Conservation (phyloP, 2,888 invertebrate genomes). For the Patella caerulea region DNA sequence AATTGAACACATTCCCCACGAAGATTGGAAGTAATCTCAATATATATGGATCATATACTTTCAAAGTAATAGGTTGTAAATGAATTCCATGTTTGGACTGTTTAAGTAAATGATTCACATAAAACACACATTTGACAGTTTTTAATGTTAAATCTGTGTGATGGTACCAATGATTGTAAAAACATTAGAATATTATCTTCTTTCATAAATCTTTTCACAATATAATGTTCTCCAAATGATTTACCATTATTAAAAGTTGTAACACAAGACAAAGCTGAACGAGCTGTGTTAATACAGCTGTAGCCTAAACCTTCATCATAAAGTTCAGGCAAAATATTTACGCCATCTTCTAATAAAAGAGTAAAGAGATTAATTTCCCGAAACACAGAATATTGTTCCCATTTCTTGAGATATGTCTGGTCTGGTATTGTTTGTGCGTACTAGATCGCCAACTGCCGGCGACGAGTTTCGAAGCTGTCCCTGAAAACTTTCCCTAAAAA, state of each 20-base stretch:
- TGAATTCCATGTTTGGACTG: conserved; percentile 30
- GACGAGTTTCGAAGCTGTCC: conserved; percentile 17
- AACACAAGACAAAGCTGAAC: conserved; percentile 12
- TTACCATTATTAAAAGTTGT: conserved; percentile 2
- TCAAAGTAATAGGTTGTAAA: conserved; percentile 12
- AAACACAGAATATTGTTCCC: conserved; percentile 23
- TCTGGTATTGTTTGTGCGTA: conserved; percentile 20
- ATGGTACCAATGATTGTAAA: conserved; percentile 27
- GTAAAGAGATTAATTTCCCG: conserved; percentile 20
- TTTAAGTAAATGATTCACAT: conserved; percentile 24
- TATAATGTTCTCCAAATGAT: conserved; percentile 17
- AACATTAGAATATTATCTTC: conserved; percentile 14
- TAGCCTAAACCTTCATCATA: conserved; percentile 23
- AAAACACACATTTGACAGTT: conserved; percentile 27
- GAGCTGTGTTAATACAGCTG: conserved; percentile 21
- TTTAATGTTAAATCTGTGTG: conserved; percentile 5
- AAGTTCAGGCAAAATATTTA: conserved; percentile 21
- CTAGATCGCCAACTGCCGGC: conserved; percentile 15
- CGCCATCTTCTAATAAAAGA: conserved; percentile 14
- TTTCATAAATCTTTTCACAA: conserved; percentile 36
- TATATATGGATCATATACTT: conserved; percentile 19
- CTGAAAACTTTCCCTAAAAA: conserved; percentile 20
- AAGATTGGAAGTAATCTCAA: too few species aligned
- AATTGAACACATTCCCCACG: too few species aligned
- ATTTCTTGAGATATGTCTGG: conserved; percentile 14